Base-by-base conservation (phyloP, 2,888 invertebrate genomes). In the Chaitophorus viminalis region DNA sequence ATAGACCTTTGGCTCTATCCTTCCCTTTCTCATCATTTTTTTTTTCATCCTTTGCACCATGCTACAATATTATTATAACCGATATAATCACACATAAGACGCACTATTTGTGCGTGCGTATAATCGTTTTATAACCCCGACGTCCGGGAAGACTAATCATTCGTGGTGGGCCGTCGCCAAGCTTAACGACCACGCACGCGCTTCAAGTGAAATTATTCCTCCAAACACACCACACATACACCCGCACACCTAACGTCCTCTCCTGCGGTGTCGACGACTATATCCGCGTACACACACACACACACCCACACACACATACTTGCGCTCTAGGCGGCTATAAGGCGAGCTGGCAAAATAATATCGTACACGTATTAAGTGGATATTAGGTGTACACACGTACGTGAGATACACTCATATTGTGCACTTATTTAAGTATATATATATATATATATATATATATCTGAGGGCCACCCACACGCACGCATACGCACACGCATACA, bases 331-430 rank as follows among this genome's bases (percentile, higher is more conserved):
- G 46, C 46, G 46, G 46, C 14, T 11, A 46, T 14, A 3, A 46
- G 14, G n/a, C 33, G 4, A 1, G 18, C 31, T 5, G 29, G 17
- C 31, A 4, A 82, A 72, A 82, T 72, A 72, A 82, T 72, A 25
- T 6, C 72, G 72, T 72, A 79, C 21, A 36, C n/a, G 74, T 82
- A 75, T 83, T 75, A 75, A 83, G 36, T 39, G 83, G 60, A 83
- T 83, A 83, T 82, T 74, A 74, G 54, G 29, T 83, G 36, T 60
- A 21, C 60, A 21, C 72, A 46, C 46, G 33, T 33, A 72, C 74
- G 74, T 54, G 54, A 52, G 0, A 21, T 21, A 54, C 46, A 46
- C 54, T 54, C 18, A 21, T 21, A 21, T 54, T 18, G 21, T 83
- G 60, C 74, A 14, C 36, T 65, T n/a, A n/a, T n/a, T n/a, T n/a